Evolutionary conservation across 2,113 vertebrate genomes (phyloP).

Genomic region (Theristicus caerulescens): DNA sequence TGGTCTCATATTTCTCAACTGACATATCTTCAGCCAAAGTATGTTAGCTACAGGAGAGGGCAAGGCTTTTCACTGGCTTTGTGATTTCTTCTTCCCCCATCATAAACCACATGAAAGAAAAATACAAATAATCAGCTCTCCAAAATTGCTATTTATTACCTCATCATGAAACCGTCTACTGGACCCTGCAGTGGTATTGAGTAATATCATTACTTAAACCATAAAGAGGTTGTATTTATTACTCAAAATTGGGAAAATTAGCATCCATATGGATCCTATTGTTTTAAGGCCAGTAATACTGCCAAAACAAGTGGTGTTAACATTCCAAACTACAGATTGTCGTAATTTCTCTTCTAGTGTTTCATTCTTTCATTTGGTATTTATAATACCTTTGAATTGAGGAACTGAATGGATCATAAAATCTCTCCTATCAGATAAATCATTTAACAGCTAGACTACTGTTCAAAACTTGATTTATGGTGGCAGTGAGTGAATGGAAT

Average conservation of each 20-base stretch:
- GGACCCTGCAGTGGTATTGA: conserved; percentile 60
- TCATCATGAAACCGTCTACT: conserved; percentile 52
- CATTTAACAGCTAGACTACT: conserved; percentile 42
- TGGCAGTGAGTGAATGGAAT: background rate
- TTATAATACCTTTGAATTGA: conserved; percentile 52
- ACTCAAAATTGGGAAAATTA: conserved; percentile 64
- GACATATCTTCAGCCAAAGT: conserved; percentile 65
- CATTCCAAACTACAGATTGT: conserved; percentile 59
- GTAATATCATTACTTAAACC: conserved; percentile 61
- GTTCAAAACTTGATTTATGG: conserved; percentile 41
- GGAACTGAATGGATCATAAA: conserved; percentile 21
- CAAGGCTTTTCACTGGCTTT: conserved; percentile 51
- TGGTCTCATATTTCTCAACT: conserved; percentile 57
- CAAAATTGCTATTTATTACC: conserved; percentile 63
- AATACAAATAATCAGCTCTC: conserved; percentile 58
- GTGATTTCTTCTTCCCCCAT: conserved; percentile 52
- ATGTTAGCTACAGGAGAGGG: conserved; percentile 64
- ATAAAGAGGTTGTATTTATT: conserved; percentile 56
- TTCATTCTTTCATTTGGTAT: conserved; percentile 41
- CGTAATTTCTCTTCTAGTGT: conserved; percentile 29
- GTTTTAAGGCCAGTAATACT: conserved; percentile 33
- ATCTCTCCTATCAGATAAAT: conserved; percentile 40
- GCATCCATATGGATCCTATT: conserved; percentile 66
- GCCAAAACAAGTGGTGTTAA: conserved; percentile 66
- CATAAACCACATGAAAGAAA: conserved; percentile 64